Evolutionary conservation across 2,888 invertebrate species (phyloP).

Genomic region (Leptinotarsa peninsularis): DNA sequence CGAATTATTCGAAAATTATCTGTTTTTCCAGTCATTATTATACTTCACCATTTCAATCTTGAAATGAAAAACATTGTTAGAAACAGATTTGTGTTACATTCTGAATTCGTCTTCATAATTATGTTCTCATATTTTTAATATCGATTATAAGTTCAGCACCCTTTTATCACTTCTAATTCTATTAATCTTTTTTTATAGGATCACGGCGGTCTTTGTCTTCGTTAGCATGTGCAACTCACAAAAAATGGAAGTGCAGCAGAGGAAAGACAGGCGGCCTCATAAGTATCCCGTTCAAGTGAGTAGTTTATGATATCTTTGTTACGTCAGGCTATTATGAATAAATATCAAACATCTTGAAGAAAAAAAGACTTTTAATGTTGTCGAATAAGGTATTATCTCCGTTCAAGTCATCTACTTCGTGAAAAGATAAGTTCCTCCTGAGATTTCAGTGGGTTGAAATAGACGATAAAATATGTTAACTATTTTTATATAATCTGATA

Average conservation of each 20-base stretch:
- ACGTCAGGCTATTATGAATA: background rate
- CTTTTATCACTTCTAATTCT: constrained; percentile 28
- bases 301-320: constrained; percentile 29
- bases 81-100: background rate
- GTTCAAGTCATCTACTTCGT: constrained; percentile 1
- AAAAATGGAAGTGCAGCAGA: constrained; percentile 45
- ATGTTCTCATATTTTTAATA: background rate
- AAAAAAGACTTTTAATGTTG: constrained; percentile 12
- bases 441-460: constrained; percentile 9
- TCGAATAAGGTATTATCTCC: constrained; percentile 1
- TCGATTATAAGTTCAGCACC: background rate
- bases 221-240: constrained; percentile 55
- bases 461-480: background rate
- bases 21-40: too few relatives aligned
- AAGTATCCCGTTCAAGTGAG: constrained; percentile 58
- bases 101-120: background rate
- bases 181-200: constrained; percentile 53
- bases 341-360: background rate
- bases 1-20: too few relatives aligned
- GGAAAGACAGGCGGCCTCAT: constrained; percentile 48
- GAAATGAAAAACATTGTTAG: background rate
- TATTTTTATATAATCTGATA: background rate
- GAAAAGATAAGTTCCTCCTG: background rate
- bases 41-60: too few relatives aligned
- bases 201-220: constrained; percentile 56